A percentile compares a stretch with the other conserved stretches of the same genome.
These are phyloP conservation scores for Bombus haemorrhoidalis DNA, from an alignment of 1,140 invertebrate species.

Conservation along the genomic window DNA sequence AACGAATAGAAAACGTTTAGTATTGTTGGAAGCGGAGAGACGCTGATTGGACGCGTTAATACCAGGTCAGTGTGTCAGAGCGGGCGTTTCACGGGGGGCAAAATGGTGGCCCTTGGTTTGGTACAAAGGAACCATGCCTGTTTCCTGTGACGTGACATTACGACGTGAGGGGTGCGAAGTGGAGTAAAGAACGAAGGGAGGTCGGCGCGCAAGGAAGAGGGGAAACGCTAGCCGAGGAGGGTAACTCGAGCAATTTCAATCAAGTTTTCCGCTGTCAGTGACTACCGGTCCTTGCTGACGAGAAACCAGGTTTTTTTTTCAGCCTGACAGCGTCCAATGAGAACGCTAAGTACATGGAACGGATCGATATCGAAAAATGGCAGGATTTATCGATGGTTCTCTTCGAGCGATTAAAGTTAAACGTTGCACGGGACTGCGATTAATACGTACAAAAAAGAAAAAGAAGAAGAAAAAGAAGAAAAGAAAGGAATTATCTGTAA, in stretches of 20 bases:
- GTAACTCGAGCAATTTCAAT: conserved; percentile 53
- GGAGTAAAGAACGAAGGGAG: conserved; percentile 34
- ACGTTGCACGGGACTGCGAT: neutral
- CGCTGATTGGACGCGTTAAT: conserved; percentile 35
- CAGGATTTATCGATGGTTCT: neutral
- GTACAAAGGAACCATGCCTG: conserved; percentile 37
- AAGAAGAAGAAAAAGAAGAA: neutral
- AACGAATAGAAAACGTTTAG: neutral
- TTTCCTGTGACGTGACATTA: conserved; percentile 28
- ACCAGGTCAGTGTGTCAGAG: conserved; percentile 54
- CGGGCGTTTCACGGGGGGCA: neutral
- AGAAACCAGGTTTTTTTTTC: conserved; percentile 26
- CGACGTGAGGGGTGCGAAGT: conserved; percentile 30
- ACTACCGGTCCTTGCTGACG: conserved; percentile 27
- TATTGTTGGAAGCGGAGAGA: neutral
- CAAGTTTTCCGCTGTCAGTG: conserved; percentile 53
- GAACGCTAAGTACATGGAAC: conserved; percentile 34
- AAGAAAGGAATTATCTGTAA: neutral
- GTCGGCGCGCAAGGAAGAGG: conserved; percentile 16
- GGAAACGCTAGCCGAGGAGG: neutral
- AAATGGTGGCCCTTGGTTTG: conserved; percentile 23
- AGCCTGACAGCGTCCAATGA: neutral
- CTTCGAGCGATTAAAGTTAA: neutral
- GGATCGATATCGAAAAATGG: conserved; percentile 25
- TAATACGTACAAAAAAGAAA: neutral